Percentiles rank a stretch among this genome's conserved stretches.
Conservation (phyloP, 92 coral and sea anemone species). For the Parazoanthus swiftii region DNA sequence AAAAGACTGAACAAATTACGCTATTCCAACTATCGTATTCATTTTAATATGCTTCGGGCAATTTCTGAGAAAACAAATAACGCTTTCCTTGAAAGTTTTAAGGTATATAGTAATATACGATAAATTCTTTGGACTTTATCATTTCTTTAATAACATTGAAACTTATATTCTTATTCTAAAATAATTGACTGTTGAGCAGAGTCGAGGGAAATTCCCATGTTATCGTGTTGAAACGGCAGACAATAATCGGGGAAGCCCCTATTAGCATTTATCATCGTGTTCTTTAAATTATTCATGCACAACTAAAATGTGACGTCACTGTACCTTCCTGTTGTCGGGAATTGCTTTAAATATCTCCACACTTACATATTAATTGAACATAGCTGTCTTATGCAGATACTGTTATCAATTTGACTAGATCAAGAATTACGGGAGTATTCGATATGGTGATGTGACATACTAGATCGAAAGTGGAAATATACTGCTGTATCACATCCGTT, state of each 20-base stretch:
- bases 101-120: neutral
- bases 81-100: too few relatives aligned
- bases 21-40: too few relatives aligned
- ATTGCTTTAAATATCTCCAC: neutral
- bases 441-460: neutral
- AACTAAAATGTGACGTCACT: neutral
- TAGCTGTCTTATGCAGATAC: neutral
- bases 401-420: neutral
- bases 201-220: constrained; percentile 19
- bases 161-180: too few relatives aligned
- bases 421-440: neutral
- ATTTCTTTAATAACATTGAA: too few relatives aligned
- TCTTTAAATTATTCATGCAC: neutral
- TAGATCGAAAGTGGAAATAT: neutral
- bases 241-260: constrained; percentile 4
- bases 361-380: too few relatives aligned
- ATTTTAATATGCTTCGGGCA: too few relatives aligned
- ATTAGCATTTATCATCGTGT: neutral
- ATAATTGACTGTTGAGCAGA: neutral
- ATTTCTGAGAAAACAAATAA: too few relatives aligned
- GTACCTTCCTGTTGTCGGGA: too few relatives aligned
- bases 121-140: too few relatives aligned
- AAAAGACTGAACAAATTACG: too few relatives aligned
- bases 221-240: neutral
- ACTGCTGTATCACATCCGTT: neutral